Evolutionary conservation across 1,140 invertebrate species (phyloP).

Genomic region (Camponotus floridanus): DNA sequence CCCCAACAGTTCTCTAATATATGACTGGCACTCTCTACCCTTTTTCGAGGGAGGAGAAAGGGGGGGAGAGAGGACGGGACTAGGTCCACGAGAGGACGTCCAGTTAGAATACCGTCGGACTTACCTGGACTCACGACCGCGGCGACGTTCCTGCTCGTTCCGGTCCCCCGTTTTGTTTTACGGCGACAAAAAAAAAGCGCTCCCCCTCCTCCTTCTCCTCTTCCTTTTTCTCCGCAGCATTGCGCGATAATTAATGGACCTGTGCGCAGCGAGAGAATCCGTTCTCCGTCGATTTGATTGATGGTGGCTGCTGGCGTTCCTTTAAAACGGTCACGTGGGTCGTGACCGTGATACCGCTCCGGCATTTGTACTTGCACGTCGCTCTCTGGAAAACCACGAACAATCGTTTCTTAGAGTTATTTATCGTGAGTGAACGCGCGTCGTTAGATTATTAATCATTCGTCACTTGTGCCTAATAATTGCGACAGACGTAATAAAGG

Average conservation of each 20-base stretch:
- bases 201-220: constrained; percentile 10
- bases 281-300: constrained; percentile 71
- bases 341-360: constrained; percentile 45
- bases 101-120: constrained; percentile 67
- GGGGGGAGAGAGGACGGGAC: constrained; percentile 54
- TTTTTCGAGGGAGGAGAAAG: constrained; percentile 66
- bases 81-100: constrained; percentile 41
- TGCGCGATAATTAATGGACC: constrained; percentile 73
- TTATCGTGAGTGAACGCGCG: constrained; percentile 4
- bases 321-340: constrained; percentile 58
- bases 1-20: constrained; percentile 84
- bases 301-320: constrained; percentile 56
- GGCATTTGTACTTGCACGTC: constrained; percentile 50
- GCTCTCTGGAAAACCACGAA: constrained; percentile 33
- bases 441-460: constrained; percentile 28
- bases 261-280: constrained; percentile 67
- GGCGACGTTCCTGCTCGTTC: constrained; percentile 52
- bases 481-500: neutral
- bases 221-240: constrained; percentile 58
- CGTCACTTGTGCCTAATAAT: neutral
- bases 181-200: constrained; percentile 57
- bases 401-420: constrained; percentile 33
- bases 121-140: constrained; percentile 67
- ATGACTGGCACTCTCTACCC: constrained; percentile 81
- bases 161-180: constrained; percentile 54